Evolutionary conservation across 2,797 vertebrate species (phyloP).

Genomic region (Zenarchopterus dispar): DNA sequence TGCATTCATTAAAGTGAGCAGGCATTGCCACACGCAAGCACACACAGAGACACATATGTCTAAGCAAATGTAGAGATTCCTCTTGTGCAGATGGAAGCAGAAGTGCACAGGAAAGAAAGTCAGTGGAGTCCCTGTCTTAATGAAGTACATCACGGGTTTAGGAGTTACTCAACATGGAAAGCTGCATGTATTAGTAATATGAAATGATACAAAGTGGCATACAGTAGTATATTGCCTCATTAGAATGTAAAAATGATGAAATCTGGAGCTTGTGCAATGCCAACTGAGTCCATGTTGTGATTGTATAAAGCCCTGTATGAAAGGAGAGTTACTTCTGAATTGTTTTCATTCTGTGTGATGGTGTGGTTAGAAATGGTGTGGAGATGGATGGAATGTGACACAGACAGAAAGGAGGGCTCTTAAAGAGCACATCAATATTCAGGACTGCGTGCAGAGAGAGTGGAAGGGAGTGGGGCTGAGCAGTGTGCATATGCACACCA

Average conservation of each 20-base stretch:
- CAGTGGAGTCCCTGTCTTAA: conserved; percentile 59
- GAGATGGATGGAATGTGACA: conserved; percentile 77
- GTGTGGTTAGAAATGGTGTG: conserved; percentile 68
- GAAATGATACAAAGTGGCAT: conserved; percentile 70
- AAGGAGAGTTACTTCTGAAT: conserved; percentile 54
- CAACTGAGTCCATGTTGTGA: conserved; percentile 54
- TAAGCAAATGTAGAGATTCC: conserved; percentile 24
- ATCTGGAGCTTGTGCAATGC: conserved; percentile 43
- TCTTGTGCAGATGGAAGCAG: conserved; percentile 62
- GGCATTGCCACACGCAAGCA: conserved; percentile 20
- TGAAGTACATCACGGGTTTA: conserved; percentile 60
- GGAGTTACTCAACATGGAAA: conserved; percentile 42
- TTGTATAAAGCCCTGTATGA: conserved; percentile 48
- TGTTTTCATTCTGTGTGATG: conserved; percentile 65
- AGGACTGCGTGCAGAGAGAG: conserved; percentile 61
- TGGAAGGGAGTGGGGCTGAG: conserved; percentile 45
- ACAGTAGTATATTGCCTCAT: conserved; percentile 59
- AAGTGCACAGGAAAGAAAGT: conserved; percentile 46
- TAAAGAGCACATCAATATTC: conserved; percentile 84
- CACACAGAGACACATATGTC: conserved; percentile 11
- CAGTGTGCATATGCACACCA: conserved; percentile 39
- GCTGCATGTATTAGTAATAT: conserved; percentile 59
- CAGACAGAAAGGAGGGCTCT: conserved; percentile 74
- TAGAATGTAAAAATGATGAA: conserved; percentile 67
- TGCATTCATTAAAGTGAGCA: conserved; percentile 4